Conservation (phyloP, 2,113 vertebrate genomes). For the Leucopsar rothschildi region DNA sequence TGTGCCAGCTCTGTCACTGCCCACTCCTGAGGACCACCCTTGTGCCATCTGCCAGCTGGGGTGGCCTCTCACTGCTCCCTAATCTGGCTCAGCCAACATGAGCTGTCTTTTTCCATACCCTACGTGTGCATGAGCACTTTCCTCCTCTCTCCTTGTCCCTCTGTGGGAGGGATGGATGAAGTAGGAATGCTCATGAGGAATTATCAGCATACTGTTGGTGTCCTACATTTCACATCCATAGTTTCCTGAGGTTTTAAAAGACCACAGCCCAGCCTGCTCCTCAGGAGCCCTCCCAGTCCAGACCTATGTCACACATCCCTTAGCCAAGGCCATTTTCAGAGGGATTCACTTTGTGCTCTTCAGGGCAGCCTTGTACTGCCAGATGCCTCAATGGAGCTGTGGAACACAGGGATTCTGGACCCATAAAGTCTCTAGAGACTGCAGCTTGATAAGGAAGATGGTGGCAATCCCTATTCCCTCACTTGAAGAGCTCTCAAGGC, state of each 20-base stretch:
- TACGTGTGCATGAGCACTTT: neutral
- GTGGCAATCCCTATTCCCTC: neutral
- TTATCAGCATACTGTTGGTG: neutral
- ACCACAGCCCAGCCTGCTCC: neutral
- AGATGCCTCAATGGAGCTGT: fast-evolving
- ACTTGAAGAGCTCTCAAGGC: neutral
- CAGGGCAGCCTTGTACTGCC: neutral
- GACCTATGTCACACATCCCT: neutral
- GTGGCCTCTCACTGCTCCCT: neutral
- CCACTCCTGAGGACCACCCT: neutral
- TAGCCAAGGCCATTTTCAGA: neutral
- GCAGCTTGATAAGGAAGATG: neutral
- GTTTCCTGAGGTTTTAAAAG: neutral
- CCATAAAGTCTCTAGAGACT: neutral
- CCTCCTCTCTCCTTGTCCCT: neutral
- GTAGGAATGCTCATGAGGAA: neutral
- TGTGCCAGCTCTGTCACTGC: neutral
- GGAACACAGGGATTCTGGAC: neutral
- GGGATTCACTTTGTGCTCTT: neutral
- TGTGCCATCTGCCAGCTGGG: neutral
- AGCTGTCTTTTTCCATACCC: neutral
- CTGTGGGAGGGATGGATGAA: neutral
- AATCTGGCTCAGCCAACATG: neutral
- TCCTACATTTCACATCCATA: neutral
- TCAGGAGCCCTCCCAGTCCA: neutral